A percentile compares a stretch with the other conserved stretches of the same genome.
phyloP scores from a whole-genome alignment of 2,888 invertebrate genomes.

The Steinernema scapterisci region DNA sequence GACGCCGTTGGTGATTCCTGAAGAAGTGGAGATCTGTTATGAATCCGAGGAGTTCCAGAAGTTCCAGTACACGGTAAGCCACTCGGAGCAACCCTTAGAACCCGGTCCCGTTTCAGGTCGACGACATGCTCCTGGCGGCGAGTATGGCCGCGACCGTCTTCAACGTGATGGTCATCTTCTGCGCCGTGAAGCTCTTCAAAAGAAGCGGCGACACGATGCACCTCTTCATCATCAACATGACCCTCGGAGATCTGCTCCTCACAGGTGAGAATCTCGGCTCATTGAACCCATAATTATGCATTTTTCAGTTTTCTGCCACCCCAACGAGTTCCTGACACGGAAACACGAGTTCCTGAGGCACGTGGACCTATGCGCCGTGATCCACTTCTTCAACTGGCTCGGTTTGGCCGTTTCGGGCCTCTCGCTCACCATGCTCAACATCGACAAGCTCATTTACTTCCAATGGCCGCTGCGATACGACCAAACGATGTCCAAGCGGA shows the following conservation, averaged over 20 bases:
- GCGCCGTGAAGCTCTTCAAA: conserved; percentile 61
- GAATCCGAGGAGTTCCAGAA: conserved; percentile 56
- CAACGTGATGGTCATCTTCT: conserved; percentile 66
- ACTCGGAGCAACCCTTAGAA: no score
- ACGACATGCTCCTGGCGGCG: conserved; percentile 64
- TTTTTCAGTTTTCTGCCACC: conserved; percentile 64
- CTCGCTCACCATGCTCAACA: conserved; percentile 64
- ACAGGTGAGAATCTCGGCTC: conserved; percentile 49
- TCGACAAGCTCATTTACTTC: conserved; percentile 67
- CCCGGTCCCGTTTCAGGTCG: no score
- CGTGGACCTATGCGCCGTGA: conserved; percentile 58
- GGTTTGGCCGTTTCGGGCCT: conserved; percentile 66
- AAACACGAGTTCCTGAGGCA: conserved; percentile 64
- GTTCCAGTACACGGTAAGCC: conserved; percentile 57
- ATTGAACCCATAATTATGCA: not conserved
- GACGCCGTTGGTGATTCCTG: conserved; percentile 1
- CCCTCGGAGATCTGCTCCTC: conserved; percentile 63
- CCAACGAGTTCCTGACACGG: conserved; percentile 65
- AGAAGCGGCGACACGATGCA: conserved; percentile 67
- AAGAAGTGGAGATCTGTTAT: conserved; percentile 48
- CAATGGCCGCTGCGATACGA: conserved; percentile 66
- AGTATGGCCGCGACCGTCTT: conserved; percentile 66
- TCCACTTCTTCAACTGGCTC: conserved; percentile 66
- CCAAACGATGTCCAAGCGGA: conserved; percentile 64
- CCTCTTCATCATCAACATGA: conserved; percentile 66